A percentile compares a stretch with the other conserved stretches of the same genome.
phyloP scores from a whole-genome alignment of 2,113 vertebrate species.

The Sardina pilchardus region DNA sequence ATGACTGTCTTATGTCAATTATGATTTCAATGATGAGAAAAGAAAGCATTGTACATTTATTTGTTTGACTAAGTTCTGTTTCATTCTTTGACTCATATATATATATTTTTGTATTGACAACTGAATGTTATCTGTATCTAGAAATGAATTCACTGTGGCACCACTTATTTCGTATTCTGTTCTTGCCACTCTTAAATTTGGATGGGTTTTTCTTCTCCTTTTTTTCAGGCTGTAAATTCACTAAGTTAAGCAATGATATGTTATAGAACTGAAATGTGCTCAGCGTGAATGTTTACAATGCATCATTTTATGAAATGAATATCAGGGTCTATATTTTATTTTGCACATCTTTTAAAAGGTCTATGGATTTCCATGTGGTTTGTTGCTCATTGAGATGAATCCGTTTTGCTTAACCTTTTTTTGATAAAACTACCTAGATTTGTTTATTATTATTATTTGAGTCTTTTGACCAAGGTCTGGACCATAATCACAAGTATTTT shows the following conservation, averaged over 20 bases:
- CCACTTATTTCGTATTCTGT: not conserved
- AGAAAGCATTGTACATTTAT: not conserved
- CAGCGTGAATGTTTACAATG: not conserved
- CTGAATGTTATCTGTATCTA: slow-evolving; percentile 51
- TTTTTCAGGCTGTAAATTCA: slow-evolving; percentile 11
- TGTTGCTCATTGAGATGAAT: not conserved
- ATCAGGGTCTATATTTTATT: slow-evolving; percentile 13
- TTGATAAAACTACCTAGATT: not conserved
- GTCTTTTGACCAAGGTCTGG: not conserved
- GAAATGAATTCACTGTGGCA: slow-evolving; percentile 40
- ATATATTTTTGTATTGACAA: slow-evolving; percentile 41
- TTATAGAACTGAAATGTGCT: not conserved
- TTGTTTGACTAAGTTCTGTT: not conserved
- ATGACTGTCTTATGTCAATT: not conserved
- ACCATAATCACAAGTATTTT: not conserved
- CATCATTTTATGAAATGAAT: not conserved
- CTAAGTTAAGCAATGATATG: not conserved
- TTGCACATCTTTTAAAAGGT: not conserved
- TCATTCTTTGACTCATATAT: slow-evolving; percentile 29
- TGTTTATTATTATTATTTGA: not conserved
- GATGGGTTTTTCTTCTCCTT: slow-evolving; percentile 34
- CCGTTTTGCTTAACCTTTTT: not conserved
- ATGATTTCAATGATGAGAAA: not conserved
- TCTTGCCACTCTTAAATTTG: slow-evolving; percentile 31
- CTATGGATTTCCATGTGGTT: not conserved